phyloP scores from a whole-genome alignment of 2,888 invertebrate genomes.

The Gymnocheta viridis region DNA sequence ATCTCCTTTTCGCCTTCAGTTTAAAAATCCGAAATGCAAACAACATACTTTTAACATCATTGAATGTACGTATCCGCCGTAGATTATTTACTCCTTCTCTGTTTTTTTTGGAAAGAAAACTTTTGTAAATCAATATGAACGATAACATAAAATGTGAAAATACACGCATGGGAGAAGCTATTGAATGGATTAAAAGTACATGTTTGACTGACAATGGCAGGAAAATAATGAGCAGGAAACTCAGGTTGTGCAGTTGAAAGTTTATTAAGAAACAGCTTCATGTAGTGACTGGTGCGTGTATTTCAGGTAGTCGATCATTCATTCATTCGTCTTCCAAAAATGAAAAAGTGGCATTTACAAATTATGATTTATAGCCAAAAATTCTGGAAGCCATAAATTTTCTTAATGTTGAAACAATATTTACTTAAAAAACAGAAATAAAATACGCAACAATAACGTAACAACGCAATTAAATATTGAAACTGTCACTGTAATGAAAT shows the following conservation, averaged over 20 bases:
- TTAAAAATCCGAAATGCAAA: too few relatives aligned
- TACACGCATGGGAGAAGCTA: background rate
- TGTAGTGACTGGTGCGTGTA: background rate
- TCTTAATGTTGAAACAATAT: background rate
- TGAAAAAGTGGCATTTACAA: slow-evolving; percentile 31
- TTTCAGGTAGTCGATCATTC: background rate
- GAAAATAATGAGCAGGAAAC: background rate
- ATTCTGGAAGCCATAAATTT: background rate
- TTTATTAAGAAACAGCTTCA: background rate
- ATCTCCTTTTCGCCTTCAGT: too few relatives aligned
- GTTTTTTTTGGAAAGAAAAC: background rate
- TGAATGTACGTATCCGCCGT: too few relatives aligned
- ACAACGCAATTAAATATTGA: background rate
- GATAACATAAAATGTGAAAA: background rate
- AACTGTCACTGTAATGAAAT: background rate
- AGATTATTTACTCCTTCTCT: background rate
- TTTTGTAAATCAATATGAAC: background rate
- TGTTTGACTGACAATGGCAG: background rate
- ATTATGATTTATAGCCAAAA: slow-evolving; percentile 54
- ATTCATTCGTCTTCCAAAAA: too few relatives aligned
- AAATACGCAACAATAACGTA: background rate
- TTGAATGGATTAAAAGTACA: background rate
- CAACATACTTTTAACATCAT: too few relatives aligned
- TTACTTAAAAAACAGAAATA: background rate
- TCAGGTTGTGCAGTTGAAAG: background rate